Conservation (phyloP, 2,888 invertebrate genomes). For the Hypolimnas misippus region DNA sequence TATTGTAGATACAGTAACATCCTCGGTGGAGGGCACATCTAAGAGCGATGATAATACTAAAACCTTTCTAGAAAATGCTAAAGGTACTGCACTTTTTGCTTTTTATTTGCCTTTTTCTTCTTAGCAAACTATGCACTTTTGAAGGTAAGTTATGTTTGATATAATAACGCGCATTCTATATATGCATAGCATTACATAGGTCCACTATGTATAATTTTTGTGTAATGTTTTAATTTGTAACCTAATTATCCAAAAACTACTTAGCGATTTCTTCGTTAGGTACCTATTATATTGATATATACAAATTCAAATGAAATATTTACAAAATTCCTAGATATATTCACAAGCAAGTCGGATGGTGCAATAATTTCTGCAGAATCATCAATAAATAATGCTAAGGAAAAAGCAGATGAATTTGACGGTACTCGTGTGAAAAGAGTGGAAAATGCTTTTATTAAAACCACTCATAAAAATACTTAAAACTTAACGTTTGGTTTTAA, state of each 20-base stretch:
- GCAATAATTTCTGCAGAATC: constrained; percentile 44
- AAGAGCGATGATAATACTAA: constrained; percentile 47
- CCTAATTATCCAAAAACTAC: no score
- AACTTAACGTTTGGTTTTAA: neutral
- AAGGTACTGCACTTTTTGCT: constrained; percentile 41
- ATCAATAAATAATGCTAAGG: constrained; percentile 40
- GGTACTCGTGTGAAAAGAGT: constrained; percentile 48
- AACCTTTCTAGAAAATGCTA: constrained; percentile 48
- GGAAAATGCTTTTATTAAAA: constrained; percentile 16
- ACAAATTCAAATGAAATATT: neutral
- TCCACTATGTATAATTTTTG: neutral
- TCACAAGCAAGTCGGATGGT: constrained; percentile 48
- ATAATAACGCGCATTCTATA: no score
- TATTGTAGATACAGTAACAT: constrained; percentile 46
- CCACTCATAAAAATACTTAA: neutral
- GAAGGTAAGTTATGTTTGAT: constrained; percentile 8
- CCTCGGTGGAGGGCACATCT: constrained; percentile 42
- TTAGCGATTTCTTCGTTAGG: no score
- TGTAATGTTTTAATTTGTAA: no score
- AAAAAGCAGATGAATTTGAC: constrained; percentile 47
- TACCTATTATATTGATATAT: no score
- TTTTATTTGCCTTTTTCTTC: constrained; percentile 2
- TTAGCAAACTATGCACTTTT: neutral
- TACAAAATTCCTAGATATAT: constrained; percentile 50
- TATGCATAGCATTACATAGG: no score